Conservation (phyloP, 2,888 invertebrate species). For the Drosophila cognata region DNA sequence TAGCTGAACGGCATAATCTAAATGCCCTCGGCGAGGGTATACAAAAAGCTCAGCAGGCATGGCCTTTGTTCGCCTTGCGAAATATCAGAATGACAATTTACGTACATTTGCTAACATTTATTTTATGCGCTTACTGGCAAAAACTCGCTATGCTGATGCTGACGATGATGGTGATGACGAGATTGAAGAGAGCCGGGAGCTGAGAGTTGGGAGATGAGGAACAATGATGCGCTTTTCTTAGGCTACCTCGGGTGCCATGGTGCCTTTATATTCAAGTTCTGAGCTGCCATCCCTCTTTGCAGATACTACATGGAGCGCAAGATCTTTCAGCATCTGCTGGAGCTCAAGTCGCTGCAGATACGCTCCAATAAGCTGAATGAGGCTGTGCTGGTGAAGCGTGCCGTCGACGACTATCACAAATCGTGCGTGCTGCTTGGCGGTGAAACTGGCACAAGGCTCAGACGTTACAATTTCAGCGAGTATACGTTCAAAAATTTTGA, state of each 20-base stretch:
- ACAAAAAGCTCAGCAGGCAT: conserved; percentile 55
- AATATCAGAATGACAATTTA: conserved; percentile 78
- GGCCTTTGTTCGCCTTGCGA: conserved; percentile 63
- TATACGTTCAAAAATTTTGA: conserved; percentile 92
- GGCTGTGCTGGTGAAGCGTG: conserved; percentile 93
- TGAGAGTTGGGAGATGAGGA: neutral
- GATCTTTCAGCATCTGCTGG: conserved; percentile 96
- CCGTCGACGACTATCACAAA: conserved; percentile 93
- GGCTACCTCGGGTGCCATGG: conserved; percentile 13
- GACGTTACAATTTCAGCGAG: conserved; percentile 88
- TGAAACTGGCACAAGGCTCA: conserved; percentile 85
- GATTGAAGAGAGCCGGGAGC: conserved; percentile 8
- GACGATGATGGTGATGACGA: conserved; percentile 9
- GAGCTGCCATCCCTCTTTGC: conserved; percentile 60
- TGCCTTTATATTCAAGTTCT: neutral
- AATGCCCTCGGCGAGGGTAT: neutral
- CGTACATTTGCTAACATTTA: conserved; percentile 73
- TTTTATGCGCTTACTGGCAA: conserved; percentile 54
- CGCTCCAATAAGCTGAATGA: conserved; percentile 95
- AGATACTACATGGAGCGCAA: conserved; percentile 96
- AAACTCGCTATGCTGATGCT: conserved; percentile 15
- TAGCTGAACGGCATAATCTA: neutral
- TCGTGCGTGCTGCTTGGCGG: conserved; percentile 89
- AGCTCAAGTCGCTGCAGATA: conserved; percentile 96
- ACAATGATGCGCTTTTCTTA: conserved; percentile 44